Base-by-base conservation (phyloP, 23 tunicate genomes). In the Halocynthia aurantium region DNA sequence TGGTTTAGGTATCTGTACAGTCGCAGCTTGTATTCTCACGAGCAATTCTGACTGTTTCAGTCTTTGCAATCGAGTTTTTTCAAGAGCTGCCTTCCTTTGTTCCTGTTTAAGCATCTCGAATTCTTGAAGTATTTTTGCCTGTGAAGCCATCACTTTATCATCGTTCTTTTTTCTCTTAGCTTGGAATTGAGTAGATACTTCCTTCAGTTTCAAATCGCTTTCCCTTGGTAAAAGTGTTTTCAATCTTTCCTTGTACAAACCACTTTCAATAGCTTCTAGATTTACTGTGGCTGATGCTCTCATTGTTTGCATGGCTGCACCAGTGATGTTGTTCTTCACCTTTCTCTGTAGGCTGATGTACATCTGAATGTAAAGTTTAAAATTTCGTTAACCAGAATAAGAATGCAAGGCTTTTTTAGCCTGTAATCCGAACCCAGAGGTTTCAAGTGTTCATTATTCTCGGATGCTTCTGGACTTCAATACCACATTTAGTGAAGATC, bases 291-390 rank as follows among this genome's bases (percentile, higher is more conserved):
- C 98, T 21, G 92, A 51, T 0, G 98, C 84, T 63, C 92, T 57
- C 98, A 92, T 92, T 52, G 91, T 86, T 67, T 92, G 82, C 88
- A 92, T 92, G 6, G 98, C 98, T 53, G 83, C 88, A 7, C 98
- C 98, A 11, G 98, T 92, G 15, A 92, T 66, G 17, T 92, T 92
- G 81, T 80, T 92, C 66, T 92, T 92, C 50, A 51, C 83, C 62
- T 83, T 83, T 54, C 98, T 57, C 67, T 86, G 88, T 69, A 92
- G 21, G 50, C 94, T 86, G 78, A 92, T 72, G 57, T 82, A 92
- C 62, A 92, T 22, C 88, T 87, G 73, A 10, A 64, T 15, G 67
- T 4, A n/a, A 72, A 20, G 9, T 53, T 19, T 11, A 22, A 52
- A 78, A 50, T 50, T 62, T 72, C 2, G 11, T 72, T 2, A 72